phyloP scores from a whole-genome alignment of 2,888 invertebrate genomes.

The Pachydiplax longipennis region DNA sequence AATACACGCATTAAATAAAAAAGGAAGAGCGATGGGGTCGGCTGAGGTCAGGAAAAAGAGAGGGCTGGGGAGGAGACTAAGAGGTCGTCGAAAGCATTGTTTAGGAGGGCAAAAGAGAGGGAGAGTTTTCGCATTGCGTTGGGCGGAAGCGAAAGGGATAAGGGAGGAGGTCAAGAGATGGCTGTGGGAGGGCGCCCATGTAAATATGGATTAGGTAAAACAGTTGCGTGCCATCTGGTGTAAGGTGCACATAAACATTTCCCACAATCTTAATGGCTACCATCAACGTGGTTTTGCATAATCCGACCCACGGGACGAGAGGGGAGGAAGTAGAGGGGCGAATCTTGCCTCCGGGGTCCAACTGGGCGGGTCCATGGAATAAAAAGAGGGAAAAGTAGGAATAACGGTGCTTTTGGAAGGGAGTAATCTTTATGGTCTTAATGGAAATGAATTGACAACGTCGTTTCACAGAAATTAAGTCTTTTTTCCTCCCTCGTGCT shows the following conservation, averaged over 20 bases:
- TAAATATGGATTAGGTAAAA: slow-evolving; percentile 50
- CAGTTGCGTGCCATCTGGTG: slow-evolving; percentile 50
- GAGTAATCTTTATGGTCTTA: slow-evolving; percentile 25
- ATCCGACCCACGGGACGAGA: slow-evolving; percentile 47
- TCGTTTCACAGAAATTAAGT: slow-evolving; percentile 6
- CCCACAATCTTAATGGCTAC: slow-evolving; percentile 49
- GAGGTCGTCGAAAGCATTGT: slow-evolving; percentile 11
- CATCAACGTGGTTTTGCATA: slow-evolving; percentile 50
- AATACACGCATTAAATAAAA: background rate
- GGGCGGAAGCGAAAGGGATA: background rate
- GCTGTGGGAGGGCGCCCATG: slow-evolving; percentile 25
- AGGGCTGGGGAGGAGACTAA: background rate
- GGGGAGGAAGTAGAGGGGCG: background rate
- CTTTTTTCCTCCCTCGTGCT: background rate
- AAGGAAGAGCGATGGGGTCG: background rate
- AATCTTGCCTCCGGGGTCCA: slow-evolving; percentile 38
- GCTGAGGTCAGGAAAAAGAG: background rate
- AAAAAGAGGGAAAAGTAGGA: background rate
- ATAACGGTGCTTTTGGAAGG: background rate
- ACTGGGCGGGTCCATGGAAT: background rate
- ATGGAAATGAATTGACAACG: slow-evolving; percentile 40
- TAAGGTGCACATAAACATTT: slow-evolving; percentile 49
- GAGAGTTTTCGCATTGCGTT: slow-evolving; percentile 16
- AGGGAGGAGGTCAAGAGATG: background rate
- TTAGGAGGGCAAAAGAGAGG: background rate